A percentile compares a stretch with the other conserved stretches of the same genome.
phyloP scores from a whole-genome alignment of 1,140 invertebrate species.

The Ptiloglossa arizonensis region DNA sequence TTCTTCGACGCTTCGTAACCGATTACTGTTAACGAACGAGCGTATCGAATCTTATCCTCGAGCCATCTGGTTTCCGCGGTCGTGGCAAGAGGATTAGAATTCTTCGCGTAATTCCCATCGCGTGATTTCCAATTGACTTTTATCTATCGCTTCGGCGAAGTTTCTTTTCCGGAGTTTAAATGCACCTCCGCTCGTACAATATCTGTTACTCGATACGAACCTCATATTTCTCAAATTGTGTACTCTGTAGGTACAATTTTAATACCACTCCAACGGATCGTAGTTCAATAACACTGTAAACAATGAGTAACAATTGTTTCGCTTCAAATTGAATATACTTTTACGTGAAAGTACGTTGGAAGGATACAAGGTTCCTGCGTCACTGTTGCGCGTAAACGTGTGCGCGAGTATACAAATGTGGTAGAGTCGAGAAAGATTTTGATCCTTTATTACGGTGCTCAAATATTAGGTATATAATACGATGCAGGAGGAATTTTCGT shows the following conservation, averaged over 20 bases:
- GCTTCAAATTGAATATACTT: neutral
- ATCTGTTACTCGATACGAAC: constrained; percentile 17
- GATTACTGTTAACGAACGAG: constrained; percentile 37
- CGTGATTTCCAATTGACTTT: constrained; percentile 37
- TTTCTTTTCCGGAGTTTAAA: constrained; percentile 33
- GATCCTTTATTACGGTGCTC: neutral
- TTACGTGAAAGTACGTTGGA: too few species aligned
- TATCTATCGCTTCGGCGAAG: neutral
- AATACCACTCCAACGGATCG: neutral
- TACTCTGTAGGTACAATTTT: constrained; percentile 2
- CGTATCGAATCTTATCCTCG: constrained; percentile 41
- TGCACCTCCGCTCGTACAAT: neutral
- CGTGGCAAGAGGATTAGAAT: constrained; percentile 35
- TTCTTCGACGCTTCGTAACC: constrained; percentile 7
- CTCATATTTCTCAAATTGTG: neutral
- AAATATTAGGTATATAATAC: neutral
- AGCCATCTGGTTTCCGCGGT: constrained; percentile 28
- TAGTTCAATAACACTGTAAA: neutral
- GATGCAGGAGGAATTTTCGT: too few species aligned
- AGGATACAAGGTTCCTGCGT: too few species aligned
- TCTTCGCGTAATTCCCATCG: constrained; percentile 23
- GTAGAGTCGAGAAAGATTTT: too few species aligned
- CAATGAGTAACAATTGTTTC: neutral
- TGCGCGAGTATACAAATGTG: too few species aligned
- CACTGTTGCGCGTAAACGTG: too few species aligned